These are phyloP conservation scores for Riparia riparia DNA, from an alignment of 2,113 vertebrate species.

Conservation along the genomic window DNA sequence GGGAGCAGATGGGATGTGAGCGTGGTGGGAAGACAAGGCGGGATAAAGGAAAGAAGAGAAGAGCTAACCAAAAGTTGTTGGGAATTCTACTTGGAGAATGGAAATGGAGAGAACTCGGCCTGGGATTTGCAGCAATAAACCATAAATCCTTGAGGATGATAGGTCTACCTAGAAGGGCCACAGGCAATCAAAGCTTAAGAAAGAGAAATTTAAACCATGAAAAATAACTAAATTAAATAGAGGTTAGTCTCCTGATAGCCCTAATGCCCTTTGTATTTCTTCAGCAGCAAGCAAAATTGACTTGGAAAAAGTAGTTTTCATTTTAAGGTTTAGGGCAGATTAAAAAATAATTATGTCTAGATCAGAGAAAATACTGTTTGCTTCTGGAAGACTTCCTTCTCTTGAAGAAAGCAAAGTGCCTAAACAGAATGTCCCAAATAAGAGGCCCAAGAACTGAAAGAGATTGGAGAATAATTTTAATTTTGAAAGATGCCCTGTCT, in stretches of 20 bases:
- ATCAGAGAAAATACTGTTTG: not conserved
- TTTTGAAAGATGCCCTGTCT: not conserved
- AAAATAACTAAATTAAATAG: not conserved
- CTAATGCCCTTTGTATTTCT: not conserved
- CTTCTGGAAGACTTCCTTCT: not conserved
- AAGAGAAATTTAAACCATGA: not conserved
- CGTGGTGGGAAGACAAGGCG: accelerated
- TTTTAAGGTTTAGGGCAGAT: not conserved
- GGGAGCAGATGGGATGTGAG: slow-evolving; percentile 7
- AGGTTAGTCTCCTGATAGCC: not conserved
- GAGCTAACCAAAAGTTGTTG: not conserved
- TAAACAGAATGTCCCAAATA: not conserved
- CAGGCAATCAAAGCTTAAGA: not conserved
- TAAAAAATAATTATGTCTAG: not conserved
- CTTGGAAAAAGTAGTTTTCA: not conserved
- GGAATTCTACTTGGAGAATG: not conserved
- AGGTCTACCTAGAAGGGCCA: not conserved
- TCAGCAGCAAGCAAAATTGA: not conserved
- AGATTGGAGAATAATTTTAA: not conserved
- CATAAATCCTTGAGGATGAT: not conserved
- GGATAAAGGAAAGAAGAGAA: not conserved
- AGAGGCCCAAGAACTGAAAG: not conserved
- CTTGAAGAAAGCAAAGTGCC: not conserved
- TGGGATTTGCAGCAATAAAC: not conserved
- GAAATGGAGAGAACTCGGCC: not conserved